Evolutionary conservation across 2,113 vertebrate species (phyloP).

Genomic region (Sisor rabdophorus): DNA sequence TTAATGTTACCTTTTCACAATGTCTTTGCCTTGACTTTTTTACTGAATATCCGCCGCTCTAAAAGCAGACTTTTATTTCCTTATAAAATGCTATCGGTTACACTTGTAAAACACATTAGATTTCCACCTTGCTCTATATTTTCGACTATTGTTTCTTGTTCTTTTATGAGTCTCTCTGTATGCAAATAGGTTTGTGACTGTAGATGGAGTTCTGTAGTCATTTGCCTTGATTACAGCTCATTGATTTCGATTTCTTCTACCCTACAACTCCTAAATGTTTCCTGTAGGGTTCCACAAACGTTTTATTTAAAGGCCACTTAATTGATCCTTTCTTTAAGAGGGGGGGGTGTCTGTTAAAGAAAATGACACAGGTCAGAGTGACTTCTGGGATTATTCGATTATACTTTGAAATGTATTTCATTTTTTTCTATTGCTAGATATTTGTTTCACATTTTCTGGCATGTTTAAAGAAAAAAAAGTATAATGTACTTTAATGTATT

Average conservation of each 20-base stretch:
- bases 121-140: background rate
- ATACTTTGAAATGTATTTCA: too few relatives aligned
- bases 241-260: conserved; percentile 26
- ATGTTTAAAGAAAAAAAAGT: too few relatives aligned
- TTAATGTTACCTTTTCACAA: conserved; percentile 9
- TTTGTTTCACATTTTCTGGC: too few relatives aligned
- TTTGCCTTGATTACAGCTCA: conserved; percentile 30
- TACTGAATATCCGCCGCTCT: background rate
- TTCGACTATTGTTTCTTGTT: background rate
- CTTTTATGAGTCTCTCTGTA: conserved; percentile 2
- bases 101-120: background rate
- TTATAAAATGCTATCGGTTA: background rate
- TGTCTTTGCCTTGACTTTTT: background rate
- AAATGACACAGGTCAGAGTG: too few relatives aligned
- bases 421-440: too few relatives aligned
- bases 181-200: conserved; percentile 15
- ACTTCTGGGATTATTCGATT: too few relatives aligned
- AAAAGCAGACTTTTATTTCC: background rate
- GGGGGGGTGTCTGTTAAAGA: too few relatives aligned
- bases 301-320: too few relatives aligned
- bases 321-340: too few relatives aligned
- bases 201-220: conserved; percentile 24
- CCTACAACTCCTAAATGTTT: conserved; percentile 15
- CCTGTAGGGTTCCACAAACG: background rate
- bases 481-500: too few relatives aligned